Base-by-base conservation (phyloP, 2,888 invertebrate species). In the Platycheirus albimanus region DNA sequence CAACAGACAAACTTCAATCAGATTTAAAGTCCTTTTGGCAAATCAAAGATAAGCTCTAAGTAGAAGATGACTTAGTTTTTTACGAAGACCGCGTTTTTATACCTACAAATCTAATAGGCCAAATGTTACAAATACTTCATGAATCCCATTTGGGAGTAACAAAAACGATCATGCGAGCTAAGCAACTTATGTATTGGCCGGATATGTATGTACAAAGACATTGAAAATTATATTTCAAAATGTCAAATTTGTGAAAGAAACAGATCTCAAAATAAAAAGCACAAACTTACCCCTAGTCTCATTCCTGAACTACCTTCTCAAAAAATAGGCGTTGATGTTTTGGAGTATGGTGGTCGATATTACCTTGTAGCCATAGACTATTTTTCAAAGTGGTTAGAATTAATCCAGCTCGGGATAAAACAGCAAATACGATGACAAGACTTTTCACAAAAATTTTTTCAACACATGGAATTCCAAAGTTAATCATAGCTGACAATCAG, bases 11-110 rank as follows among this genome's bases (percentile, higher is more conserved):
- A 30, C 51, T 67, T 6, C 5, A 51, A 30, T n/a, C 30, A 4
- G 49, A 51, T 52, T 24, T 75, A 24, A 58, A 28, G 15, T n/a
- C 13, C 13, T 58, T 58, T 45, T 75, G 58, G 66, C 11, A 67
- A 45, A 15, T 61, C 0, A 49, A 75, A 54, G 54, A 72, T 24
- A 63, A 36, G 15, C 30, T 63, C 3, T 63, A 63, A n/a, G 43
- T 54, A 5, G 72, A 79, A 36, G 56, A 70, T 33, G 20, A 71
- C 10, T 54, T 71, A 30, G 33, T 81, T 10, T 71, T 75, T 56
- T 66, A 54, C 38, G 24, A 69, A 20, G 43, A 79, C 2, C 63
- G 84, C 8, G 43, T 79, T 17, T 51, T 84, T n/a, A 71, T 79
- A 8, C 76, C 64, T 2, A 49, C 19, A 24, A 24, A 11, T 30